These are phyloP conservation scores for Anoplophora glabripennis DNA, from an alignment of 1,140 invertebrate species.

Conservation along the genomic window DNA sequence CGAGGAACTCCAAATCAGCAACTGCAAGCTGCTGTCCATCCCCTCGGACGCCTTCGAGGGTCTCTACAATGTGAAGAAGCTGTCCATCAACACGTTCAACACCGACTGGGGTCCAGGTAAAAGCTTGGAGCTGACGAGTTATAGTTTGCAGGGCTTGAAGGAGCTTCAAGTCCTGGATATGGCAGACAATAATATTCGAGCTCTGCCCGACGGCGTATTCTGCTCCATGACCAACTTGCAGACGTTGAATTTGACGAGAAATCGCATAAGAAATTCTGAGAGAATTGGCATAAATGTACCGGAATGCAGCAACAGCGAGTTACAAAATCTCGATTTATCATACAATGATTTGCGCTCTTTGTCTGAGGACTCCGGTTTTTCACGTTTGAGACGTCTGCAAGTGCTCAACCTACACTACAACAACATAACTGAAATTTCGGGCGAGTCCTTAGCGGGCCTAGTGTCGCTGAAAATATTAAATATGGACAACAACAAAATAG, in stretches of 20 bases:
- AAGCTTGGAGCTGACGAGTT: slow-evolving; percentile 64
- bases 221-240: slow-evolving; percentile 76
- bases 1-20: slow-evolving; percentile 68
- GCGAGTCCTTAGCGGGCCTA: slow-evolving; percentile 72
- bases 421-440: slow-evolving; percentile 74
- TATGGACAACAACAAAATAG: slow-evolving; percentile 77
- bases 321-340: slow-evolving; percentile 74
- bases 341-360: slow-evolving; percentile 71
- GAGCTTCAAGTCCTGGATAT: slow-evolving; percentile 78
- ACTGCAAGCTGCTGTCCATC: slow-evolving; percentile 76
- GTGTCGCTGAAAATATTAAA: slow-evolving; percentile 75
- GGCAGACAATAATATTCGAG: slow-evolving; percentile 76
- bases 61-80: slow-evolving; percentile 68
- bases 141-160: slow-evolving; percentile 68
- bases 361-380: slow-evolving; percentile 68
- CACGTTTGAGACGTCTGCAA: slow-evolving; percentile 69
- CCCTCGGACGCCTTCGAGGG: slow-evolving; percentile 75
- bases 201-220: slow-evolving; percentile 70
- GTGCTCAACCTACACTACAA: slow-evolving; percentile 79
- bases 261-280: slow-evolving; percentile 70
- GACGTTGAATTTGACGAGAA: slow-evolving; percentile 78
- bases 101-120: slow-evolving; percentile 71
- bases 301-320: slow-evolving; percentile 56
- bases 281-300: slow-evolving; percentile 64
- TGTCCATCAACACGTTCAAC: slow-evolving; percentile 74